These are phyloP conservation scores for Ahaetulla prasina DNA, from an alignment of 2,113 vertebrate genomes.

Conservation along the genomic window DNA sequence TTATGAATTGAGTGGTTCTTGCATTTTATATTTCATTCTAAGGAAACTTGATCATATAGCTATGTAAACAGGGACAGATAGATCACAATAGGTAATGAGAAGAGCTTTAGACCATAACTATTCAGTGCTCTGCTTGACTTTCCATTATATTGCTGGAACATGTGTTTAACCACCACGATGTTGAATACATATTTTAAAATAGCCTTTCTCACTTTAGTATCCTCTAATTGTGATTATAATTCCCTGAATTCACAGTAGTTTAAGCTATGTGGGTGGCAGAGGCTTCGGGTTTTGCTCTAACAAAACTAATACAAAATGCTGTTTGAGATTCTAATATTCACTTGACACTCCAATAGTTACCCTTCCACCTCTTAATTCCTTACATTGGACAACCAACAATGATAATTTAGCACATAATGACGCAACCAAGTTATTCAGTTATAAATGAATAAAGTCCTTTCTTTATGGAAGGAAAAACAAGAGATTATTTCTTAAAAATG, in stretches of 20 bases:
- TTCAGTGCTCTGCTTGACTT: background rate
- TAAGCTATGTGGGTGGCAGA: background rate
- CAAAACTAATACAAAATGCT: background rate
- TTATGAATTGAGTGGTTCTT: background rate
- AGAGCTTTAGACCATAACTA: background rate
- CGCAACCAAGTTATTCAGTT: conserved; percentile 40
- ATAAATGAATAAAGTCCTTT: background rate
- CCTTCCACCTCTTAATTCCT: conserved; percentile 34
- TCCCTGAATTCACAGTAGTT: background rate
- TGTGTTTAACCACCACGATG: background rate
- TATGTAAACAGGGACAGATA: background rate
- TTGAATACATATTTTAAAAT: background rate
- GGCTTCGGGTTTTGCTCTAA: background rate
- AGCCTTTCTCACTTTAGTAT: background rate
- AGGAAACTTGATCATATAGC: background rate
- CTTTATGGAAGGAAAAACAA: conserved; percentile 10
- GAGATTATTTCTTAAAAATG: background rate
- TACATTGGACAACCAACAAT: conserved; percentile 21
- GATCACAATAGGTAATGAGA: background rate
- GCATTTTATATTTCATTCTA: background rate
- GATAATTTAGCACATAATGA: conserved; percentile 15
- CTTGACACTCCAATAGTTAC: conserved; percentile 57
- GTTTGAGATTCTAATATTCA: conserved; percentile 40
- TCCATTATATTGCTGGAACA: background rate
- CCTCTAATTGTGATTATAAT: background rate